These are phyloP conservation scores for Callyntrura sp. DNA, from an alignment of 2,888 invertebrate species.

Conservation along the genomic window DNA sequence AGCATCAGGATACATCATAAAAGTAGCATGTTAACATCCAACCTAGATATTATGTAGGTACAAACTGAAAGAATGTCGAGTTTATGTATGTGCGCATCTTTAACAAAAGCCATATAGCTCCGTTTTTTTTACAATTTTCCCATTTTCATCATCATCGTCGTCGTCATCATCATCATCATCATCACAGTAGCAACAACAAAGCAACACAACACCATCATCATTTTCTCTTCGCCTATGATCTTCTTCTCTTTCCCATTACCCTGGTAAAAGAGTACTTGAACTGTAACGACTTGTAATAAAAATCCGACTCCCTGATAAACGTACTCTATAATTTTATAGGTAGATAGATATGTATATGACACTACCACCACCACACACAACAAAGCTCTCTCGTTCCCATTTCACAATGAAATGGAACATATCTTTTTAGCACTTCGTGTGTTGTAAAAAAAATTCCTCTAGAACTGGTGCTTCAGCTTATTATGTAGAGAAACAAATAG, in stretches of 20 bases:
- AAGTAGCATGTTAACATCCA: neutral
- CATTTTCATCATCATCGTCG: constrained; percentile 1
- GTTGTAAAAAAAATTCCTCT: constrained; percentile 1
- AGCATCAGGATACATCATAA: constrained; percentile 1
- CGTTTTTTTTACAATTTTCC: neutral
- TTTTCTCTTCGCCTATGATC: neutral
- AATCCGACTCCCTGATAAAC: constrained; percentile 25
- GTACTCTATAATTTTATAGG: neutral
- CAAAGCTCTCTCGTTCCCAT: neutral
- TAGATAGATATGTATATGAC: neutral
- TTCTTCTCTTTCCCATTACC: constrained; percentile 22
- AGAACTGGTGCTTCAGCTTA: neutral
- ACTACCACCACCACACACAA: neutral
- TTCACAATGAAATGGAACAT: neutral
- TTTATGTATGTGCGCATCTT: neutral
- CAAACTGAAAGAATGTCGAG: neutral
- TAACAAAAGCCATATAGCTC: too few species aligned
- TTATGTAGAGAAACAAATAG: neutral
- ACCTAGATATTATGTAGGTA: too few species aligned
- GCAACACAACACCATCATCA: neutral
- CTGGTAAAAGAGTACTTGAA: constrained; percentile 53
- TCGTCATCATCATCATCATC: too few species aligned
- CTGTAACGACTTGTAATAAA: constrained; percentile 56
- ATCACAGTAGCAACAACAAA: too few species aligned
- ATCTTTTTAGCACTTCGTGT: neutral